Percentiles rank a stretch among this genome's conserved stretches.
Evolutionary conservation across 2,113 vertebrate genomes (phyloP).

Genomic region (Rhineura floridana): DNA sequence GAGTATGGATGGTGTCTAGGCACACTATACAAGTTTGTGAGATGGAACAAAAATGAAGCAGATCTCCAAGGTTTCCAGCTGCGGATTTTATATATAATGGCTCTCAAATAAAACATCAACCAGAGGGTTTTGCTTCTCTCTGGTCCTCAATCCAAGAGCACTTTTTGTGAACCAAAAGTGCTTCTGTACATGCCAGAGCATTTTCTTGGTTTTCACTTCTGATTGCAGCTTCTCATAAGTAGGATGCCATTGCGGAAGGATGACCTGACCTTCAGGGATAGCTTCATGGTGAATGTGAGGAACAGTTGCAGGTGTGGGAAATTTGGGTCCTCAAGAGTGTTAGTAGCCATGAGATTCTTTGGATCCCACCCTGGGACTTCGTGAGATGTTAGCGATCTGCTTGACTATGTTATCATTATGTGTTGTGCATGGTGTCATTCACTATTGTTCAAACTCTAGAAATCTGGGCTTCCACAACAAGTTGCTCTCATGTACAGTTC

Average conservation of each 20-base stretch:
- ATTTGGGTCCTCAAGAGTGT: background rate
- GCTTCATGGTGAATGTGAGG: background rate
- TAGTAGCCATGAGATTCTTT: background rate
- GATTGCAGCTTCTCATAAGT: background rate
- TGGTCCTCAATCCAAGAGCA: background rate
- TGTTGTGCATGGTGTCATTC: background rate
- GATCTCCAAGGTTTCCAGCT: background rate
- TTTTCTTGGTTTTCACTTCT: background rate
- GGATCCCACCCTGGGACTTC: background rate
- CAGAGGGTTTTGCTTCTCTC: background rate
- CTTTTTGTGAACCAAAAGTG: background rate
- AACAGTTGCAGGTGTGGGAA: background rate
- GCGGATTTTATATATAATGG: background rate
- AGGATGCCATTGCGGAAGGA: background rate
- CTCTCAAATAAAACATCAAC: background rate
- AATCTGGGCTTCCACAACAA: background rate
- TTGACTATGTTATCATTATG: background rate
- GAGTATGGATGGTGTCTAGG: background rate
- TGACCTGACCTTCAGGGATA: background rate
- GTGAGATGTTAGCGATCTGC: background rate
- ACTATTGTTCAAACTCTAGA: conserved; percentile 15
- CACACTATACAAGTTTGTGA: background rate
- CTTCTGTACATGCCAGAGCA: background rate
- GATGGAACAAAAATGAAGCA: background rate
- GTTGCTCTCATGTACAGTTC: background rate